phyloP scores from a whole-genome alignment of 2,113 vertebrate species.

The Amblyopsis rosae region DNA sequence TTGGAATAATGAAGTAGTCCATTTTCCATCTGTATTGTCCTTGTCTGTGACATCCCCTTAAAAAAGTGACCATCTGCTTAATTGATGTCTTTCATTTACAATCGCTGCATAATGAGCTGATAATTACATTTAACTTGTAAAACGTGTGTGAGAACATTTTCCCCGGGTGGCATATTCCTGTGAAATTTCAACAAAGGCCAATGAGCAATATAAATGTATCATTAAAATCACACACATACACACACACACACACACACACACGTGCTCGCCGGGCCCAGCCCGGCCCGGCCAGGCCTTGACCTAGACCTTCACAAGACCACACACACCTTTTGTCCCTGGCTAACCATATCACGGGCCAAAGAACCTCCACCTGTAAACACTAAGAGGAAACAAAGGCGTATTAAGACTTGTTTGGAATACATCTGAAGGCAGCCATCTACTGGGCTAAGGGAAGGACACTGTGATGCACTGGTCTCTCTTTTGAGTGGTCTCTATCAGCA shows the following conservation, averaged over 20 bases:
- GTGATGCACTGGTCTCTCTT: too few relatives aligned
- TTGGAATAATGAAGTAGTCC: slow-evolving; percentile 35
- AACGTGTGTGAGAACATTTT: slow-evolving; percentile 5
- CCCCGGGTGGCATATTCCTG: neutral
- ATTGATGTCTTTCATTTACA: neutral
- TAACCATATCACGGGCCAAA: slow-evolving; percentile 29
- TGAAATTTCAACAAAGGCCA: slow-evolving; percentile 1
- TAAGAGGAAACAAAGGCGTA: slow-evolving; percentile 34
- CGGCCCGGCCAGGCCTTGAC: slow-evolving; percentile 17
- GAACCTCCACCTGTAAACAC: slow-evolving; percentile 31
- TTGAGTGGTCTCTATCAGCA: slow-evolving; percentile 38
- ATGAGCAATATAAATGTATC: slow-evolving; percentile 20
- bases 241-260: slow-evolving; percentile 5
- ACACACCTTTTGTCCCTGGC: slow-evolving; percentile 12
- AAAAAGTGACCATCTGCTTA: neutral
- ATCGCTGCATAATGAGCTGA: slow-evolving; percentile 36
- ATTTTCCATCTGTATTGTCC: neutral
- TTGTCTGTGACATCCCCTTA: slow-evolving; percentile 9
- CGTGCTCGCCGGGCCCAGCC: slow-evolving; percentile 15
- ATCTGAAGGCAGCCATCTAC: slow-evolving; percentile 30
- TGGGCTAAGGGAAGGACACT: slow-evolving; percentile 29
- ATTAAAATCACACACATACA: neutral
- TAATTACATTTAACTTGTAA: slow-evolving; percentile 25
- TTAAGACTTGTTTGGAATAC: slow-evolving; percentile 49
- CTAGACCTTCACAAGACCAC: slow-evolving; percentile 48